Evolutionary conservation across 37 sponge, comb jelly and placozoan genomes (phyloP), one percentile per base, ranked within the genome.

Genomic region (Aplysina aerophoba): DNA sequence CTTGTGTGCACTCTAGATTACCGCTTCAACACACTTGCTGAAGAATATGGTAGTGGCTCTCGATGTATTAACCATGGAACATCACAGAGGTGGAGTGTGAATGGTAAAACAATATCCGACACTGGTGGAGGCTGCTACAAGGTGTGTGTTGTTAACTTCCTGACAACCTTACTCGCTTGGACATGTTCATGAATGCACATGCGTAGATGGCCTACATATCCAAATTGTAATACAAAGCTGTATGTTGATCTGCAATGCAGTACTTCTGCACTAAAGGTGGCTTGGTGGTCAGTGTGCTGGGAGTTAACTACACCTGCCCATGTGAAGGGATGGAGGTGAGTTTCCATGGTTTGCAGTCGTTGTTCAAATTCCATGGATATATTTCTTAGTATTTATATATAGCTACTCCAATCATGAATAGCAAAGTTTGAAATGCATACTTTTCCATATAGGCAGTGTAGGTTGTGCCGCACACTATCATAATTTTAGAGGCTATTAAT

Each of bases 301-400:
- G 64, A 62, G 64, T 62, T 11, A 62, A 62, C 28, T 62, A 28
- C 28, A n/a, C 28, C 27, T 62, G 64, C 11, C 64, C 64, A 28
- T 62, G 64, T 62, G 64, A 62, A 62, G 64, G 64, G 64, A 62
- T 13, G 28, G 64, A 62, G 28, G 64, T 62, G 28, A 28, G 64
- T n/a, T n/a, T n/a, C n/a, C n/a, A n/a, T n/a, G n/a, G n/a, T n/a
- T n/a, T n/a, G n/a, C n/a, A n/a, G n/a, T n/a, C n/a, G n/a, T 44
- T 11, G 8, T 44, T 44, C 6, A 8, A 44, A 44, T 44, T 44
- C 8, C 8, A 44, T 44, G 50, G 50, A 44, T 44, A 11, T 44
- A 8, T 44, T 44, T n/a, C n/a, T n/a, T n/a, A n/a, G n/a, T n/a
- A n/a, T n/a, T n/a, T n/a, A n/a, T n/a, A n/a, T n/a, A n/a, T n/a